Percentiles rank a stretch among this genome's conserved stretches.
These are phyloP conservation scores for Diloba caeruleocephala DNA, from an alignment of 2,888 invertebrate genomes.

Conservation along the genomic window DNA sequence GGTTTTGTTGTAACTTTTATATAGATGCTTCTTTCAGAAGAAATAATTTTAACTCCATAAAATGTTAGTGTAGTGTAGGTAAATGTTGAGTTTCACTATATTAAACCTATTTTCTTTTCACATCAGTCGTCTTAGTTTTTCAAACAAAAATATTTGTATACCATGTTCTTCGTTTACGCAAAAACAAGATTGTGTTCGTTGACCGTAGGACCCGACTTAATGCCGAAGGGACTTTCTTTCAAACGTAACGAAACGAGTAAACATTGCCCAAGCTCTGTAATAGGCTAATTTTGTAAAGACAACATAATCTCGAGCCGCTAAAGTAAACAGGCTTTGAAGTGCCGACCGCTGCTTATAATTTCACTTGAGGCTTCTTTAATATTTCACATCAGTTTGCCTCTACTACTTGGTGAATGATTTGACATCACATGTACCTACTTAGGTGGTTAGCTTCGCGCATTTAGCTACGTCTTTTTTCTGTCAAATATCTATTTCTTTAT, in stretches of 20 bases:
- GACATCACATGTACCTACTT: not conserved
- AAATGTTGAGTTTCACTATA: not conserved
- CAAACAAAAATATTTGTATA: slow-evolving; percentile 42
- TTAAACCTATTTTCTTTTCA: slow-evolving; percentile 4
- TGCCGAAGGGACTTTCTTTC: slow-evolving; percentile 66
- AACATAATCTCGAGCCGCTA: slow-evolving; percentile 77
- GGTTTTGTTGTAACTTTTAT: too few relatives aligned
- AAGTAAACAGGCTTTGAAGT: slow-evolving; percentile 79
- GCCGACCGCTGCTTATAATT: slow-evolving; percentile 72
- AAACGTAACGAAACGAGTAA: slow-evolving; percentile 70
- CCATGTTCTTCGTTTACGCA: slow-evolving; percentile 39
- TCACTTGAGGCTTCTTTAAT: slow-evolving; percentile 64
- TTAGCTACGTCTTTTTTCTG: too few relatives aligned
- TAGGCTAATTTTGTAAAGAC: slow-evolving; percentile 84
- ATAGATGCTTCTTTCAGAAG: too few relatives aligned
- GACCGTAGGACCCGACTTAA: slow-evolving; percentile 42
- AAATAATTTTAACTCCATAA: too few relatives aligned
- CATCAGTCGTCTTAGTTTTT: slow-evolving; percentile 4
- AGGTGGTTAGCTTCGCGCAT: too few relatives aligned
- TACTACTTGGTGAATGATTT: slow-evolving; percentile 17
- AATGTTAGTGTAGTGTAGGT: too few relatives aligned
- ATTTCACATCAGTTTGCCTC: slow-evolving; percentile 20
- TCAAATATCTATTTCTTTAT: too few relatives aligned
- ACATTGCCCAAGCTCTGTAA: slow-evolving; percentile 78
- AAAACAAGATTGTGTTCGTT: slow-evolving; percentile 32